Evolutionary conservation across 2,797 vertebrate species (phyloP), one percentile per base, ranked within the genome.

Genomic region (Lepilemur ruficaudatus): DNA sequence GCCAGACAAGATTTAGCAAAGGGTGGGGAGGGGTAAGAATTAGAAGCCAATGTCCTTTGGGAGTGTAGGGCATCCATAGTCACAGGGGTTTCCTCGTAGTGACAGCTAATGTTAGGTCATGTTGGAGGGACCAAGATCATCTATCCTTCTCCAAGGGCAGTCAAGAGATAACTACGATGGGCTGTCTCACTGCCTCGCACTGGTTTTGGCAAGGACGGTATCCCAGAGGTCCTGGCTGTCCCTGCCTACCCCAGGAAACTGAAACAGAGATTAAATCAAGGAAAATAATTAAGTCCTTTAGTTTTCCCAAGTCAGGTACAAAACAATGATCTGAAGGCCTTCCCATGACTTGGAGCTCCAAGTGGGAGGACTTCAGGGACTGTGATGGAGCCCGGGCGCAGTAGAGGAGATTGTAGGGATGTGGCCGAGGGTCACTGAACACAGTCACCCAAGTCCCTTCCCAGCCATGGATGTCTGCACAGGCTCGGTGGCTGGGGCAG

Each of bases 241-340:
- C 79, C 72, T 94, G 43, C 55, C 79, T 70, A 85, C 6, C 10
- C 78, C 43, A 70, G 61, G 18, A 93, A 92, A 96, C 46, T 28
- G 32, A 96, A 92, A 75, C 32, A 57, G 63, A 83, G 11, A 87
- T 78, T 93, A 65, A 78, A 76, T 67, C 72, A 94, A 89, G 72
- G 8, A 84, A 63, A 92, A 23, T 38, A 69, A 81, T 17, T 38
- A 23, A 8, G 55, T 81, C 67, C 55, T 92, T 92, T 20, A 63
- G 52, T 50, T 70, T 38, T 46, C 46, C 86, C 41, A 72, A 55
- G 35, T 46, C 41, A 87, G 28, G 46, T 72, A 7, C 67, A 32
- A 55, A 59, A 69, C 61, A 80, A 61, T 43, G 8, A 83, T 70
- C 46, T 43, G 22, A 88, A 92, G 48, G 84, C 13, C 17, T 79